phyloP scores from a whole-genome alignment of 2,888 invertebrate genomes.

The Epirrhoe tristata region DNA sequence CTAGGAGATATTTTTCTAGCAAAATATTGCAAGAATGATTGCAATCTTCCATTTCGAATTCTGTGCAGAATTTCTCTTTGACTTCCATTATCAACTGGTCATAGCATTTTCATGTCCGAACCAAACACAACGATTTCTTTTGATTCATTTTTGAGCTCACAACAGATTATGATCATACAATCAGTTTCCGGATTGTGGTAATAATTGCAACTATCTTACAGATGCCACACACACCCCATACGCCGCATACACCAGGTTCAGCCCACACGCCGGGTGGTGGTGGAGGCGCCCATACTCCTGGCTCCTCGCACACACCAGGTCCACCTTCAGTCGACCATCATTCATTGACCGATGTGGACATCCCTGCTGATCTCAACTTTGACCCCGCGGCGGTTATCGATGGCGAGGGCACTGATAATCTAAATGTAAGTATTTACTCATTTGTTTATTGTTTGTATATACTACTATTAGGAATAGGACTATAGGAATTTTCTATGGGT shows the following conservation, averaged over 20 bases:
- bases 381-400: constrained; percentile 97
- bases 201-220: constrained; percentile 55
- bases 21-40: too few species aligned
- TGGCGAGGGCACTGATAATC: constrained; percentile 95
- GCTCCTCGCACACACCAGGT: constrained; percentile 90
- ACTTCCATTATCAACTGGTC: too few species aligned
- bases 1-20: not conserved
- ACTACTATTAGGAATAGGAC: too few species aligned
- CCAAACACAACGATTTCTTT: too few species aligned
- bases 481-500: too few species aligned
- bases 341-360: constrained; percentile 89
- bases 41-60: too few species aligned
- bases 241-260: constrained; percentile 92
- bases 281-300: constrained; percentile 88
- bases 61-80: too few species aligned
- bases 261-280: constrained; percentile 91
- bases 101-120: too few species aligned
- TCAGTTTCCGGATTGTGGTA: not conserved
- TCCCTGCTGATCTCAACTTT: constrained; percentile 95
- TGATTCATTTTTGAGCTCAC: too few species aligned
- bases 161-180: not conserved
- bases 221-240: constrained; percentile 89
- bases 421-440: constrained; percentile 91
- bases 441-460: not conserved
- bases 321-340: constrained; percentile 93